Evolutionary conservation across 2,113 vertebrate species (phyloP), one percentile per base, ranked within the genome.

Genomic region (Syrrhaptes paradoxus): DNA sequence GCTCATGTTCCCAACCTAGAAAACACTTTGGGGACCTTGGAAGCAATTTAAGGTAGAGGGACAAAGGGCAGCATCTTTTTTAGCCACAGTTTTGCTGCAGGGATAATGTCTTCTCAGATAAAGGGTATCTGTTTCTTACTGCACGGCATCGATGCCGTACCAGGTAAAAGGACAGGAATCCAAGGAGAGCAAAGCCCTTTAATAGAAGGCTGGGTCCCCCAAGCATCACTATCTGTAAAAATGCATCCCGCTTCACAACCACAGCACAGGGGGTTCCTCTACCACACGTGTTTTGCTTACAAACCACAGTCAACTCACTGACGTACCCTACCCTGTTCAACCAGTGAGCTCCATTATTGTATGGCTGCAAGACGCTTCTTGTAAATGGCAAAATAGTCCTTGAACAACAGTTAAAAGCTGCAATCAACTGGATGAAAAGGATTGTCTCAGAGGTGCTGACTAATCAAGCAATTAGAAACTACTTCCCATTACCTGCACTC

Each of bases 351-450:
- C 75, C 71, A 77, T 94, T 82, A 85, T 45, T 61, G 67, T 17
- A 79, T 13, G 25, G 88, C 67, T 91, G 81, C 75, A 92, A 83
- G 88, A 90, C 46, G 59, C 43, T 93, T 83, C 75, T 66, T 90
- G 68, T 67, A 93, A 95, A 93, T 55, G 72, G 85, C 63, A 91
- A 95, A 96, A 86, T 1, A 89, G 89, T 71, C 76, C 83, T 84
- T 93, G 61, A 90, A 93, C 43, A 92, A 90, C 93, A 85, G 63
- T 76, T 88, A 95, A 95, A 95, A 93, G 91, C 84, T 8, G 7
- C 80, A 93, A 93, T 90, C 95, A 96, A 87, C 70, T 92, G 38
- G 79, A 90, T 90, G 67, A 92, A 97, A 97, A 84, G 43, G 65
- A 92, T 65, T 38, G 59, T 71, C 80, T 96, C 86, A 73, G 65